Percentiles rank a stretch among this genome's conserved stretches.
phyloP scores from a whole-genome alignment of 2,113 vertebrate genomes.

The Psilopsiagon aurifrons region DNA sequence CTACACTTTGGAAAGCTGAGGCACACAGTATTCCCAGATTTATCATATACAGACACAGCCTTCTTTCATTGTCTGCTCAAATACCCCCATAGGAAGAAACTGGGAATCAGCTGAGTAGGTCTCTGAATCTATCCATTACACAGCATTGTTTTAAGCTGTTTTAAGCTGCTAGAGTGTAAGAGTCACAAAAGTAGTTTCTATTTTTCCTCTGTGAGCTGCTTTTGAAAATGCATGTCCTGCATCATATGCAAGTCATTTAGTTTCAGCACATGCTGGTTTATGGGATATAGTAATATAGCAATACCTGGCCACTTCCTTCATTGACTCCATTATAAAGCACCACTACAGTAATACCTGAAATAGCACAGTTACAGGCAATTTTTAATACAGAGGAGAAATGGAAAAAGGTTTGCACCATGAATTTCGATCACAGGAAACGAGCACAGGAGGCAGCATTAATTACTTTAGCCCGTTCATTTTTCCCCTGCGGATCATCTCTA shows the following conservation, averaged over 20 bases:
- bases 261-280: not conserved
- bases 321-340: not conserved
- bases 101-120: not conserved
- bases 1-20: not conserved
- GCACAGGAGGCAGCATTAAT: not conserved
- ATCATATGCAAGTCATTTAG: not conserved
- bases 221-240: not conserved
- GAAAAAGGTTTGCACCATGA: not conserved
- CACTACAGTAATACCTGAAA: not conserved
- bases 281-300: not conserved
- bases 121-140: not conserved
- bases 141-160: not conserved
- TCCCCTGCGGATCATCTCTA: not conserved
- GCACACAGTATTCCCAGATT: not conserved
- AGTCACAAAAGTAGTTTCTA: not conserved
- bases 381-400: not conserved
- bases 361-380: not conserved
- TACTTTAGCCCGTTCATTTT: not conserved
- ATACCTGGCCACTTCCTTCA: not conserved
- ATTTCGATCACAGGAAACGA: not conserved
- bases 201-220: not conserved
- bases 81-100: not conserved
- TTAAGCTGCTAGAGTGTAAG: not conserved
- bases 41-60: rapidly evolving
- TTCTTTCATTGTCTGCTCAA: not conserved